Conservation (phyloP, 2,888 invertebrate genomes). For the Athripsodes cinereus region DNA sequence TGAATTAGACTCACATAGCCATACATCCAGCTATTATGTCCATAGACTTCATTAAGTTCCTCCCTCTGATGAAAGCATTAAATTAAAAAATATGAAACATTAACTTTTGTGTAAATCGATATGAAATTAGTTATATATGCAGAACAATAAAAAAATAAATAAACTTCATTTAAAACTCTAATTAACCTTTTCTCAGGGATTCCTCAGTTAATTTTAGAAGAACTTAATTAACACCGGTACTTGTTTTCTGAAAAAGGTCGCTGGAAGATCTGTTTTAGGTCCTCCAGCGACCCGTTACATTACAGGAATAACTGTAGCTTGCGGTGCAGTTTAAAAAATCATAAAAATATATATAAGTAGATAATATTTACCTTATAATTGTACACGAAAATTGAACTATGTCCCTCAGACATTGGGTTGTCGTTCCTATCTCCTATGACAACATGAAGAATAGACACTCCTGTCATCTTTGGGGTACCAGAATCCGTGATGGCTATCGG, state of each 20-base stretch:
- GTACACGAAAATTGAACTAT: slow-evolving; percentile 89
- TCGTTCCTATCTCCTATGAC: slow-evolving; percentile 95
- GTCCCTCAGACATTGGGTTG: slow-evolving; percentile 81
- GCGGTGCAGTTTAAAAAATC: too few relatives aligned
- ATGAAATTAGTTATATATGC: too few relatives aligned
- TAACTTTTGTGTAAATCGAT: not conserved
- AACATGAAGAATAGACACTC: slow-evolving; percentile 77
- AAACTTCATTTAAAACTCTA: too few relatives aligned
- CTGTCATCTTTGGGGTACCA: slow-evolving; percentile 66
- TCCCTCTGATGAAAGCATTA: slow-evolving; percentile 14
- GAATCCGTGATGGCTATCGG: slow-evolving; percentile 87
- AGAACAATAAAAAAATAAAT: too few relatives aligned
- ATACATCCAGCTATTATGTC: slow-evolving; percentile 20
- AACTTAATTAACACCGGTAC: too few relatives aligned
- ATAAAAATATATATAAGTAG: too few relatives aligned
- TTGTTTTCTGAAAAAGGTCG: too few relatives aligned
- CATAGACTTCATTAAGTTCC: slow-evolving; percentile 17
- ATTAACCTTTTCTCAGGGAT: too few relatives aligned
- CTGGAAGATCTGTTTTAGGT: too few relatives aligned
- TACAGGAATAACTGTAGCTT: too few relatives aligned
- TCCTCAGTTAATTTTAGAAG: too few relatives aligned
- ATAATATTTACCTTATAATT: slow-evolving; percentile 74
- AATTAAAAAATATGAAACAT: slow-evolving; percentile 6
- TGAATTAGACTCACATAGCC: slow-evolving; percentile 21
- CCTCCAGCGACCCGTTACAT: too few relatives aligned